These are phyloP conservation scores for Blastomussa wellsi DNA, from an alignment of 92 coral and sea anemone genomes.

Conservation along the genomic window DNA sequence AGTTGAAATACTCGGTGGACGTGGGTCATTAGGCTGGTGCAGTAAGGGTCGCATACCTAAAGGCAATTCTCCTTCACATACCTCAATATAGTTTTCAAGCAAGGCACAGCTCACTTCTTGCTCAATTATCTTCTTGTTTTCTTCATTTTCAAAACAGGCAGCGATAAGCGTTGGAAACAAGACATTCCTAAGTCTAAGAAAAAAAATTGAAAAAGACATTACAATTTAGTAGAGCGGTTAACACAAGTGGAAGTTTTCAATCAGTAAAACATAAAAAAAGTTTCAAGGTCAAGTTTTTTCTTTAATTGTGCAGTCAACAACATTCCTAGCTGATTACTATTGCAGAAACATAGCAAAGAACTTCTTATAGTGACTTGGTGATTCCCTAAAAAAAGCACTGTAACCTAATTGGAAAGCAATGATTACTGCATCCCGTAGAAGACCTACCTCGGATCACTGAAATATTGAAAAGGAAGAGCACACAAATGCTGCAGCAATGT, in stretches of 20 bases:
- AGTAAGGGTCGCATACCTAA: not conserved
- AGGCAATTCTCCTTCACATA: not conserved
- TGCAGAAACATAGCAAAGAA: too few species aligned
- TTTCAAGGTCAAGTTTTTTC: too few species aligned
- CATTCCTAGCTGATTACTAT: too few species aligned
- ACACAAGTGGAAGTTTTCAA: too few species aligned
- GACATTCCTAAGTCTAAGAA: conserved; percentile 77
- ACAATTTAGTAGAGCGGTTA: not conserved
- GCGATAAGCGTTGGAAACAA: conserved; percentile 87
- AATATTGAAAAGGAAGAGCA: conserved; percentile 93
- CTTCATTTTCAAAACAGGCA: conserved; percentile 88
- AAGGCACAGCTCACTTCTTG: conserved; percentile 99
- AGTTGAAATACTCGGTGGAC: too few species aligned
- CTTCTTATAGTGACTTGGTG: too few species aligned
- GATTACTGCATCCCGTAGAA: too few species aligned
- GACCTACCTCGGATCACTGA: conserved; percentile 92
- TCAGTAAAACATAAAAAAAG: too few species aligned
- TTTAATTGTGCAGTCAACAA: too few species aligned
- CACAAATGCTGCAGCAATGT: conserved; percentile 90
- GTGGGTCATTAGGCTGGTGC: too few species aligned
- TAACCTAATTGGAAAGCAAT: too few species aligned
- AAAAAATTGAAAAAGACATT: not conserved
- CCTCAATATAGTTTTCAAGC: conserved; percentile 93
- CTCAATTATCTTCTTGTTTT: conserved; percentile 92
- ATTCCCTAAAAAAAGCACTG: too few species aligned